These are phyloP conservation scores for Antheraea assamensis DNA, from an alignment of 2,888 invertebrate species.

Conservation along the genomic window DNA sequence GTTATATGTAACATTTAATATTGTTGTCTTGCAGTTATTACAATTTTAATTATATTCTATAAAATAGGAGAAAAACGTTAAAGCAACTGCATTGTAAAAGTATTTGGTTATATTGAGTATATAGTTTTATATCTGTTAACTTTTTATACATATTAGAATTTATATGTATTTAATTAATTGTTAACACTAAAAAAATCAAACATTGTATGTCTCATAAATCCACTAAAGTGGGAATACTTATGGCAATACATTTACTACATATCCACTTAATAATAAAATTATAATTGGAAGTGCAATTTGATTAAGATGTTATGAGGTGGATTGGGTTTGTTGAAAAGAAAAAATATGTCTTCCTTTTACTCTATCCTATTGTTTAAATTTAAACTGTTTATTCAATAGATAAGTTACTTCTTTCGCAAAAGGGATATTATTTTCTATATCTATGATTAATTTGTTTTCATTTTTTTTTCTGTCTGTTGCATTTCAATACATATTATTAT, in stretches of 20 bases:
- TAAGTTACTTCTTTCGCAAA: background rate
- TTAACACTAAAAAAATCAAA: background rate
- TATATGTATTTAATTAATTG: background rate
- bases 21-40: background rate
- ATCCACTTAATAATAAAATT: background rate
- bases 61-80: background rate
- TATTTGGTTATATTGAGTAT: background rate
- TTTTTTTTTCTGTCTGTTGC: too few species aligned
- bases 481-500: too few species aligned
- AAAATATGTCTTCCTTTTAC: background rate
- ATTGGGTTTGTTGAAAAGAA: background rate
- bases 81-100: background rate
- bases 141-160: background rate
- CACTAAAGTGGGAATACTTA: background rate
- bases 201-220: background rate
- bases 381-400: background rate
- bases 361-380: background rate
- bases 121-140: background rate
- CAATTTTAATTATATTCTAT: constrained; percentile 12
- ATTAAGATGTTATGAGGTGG: background rate
- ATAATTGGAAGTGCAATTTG: background rate
- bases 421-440: background rate
- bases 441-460: background rate
- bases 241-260: background rate
- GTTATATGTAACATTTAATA: background rate